Evolutionary conservation across 2,797 vertebrate genomes (phyloP), one percentile per base, ranked within the genome.

Genomic region (Hyperoplus immaculatus): DNA sequence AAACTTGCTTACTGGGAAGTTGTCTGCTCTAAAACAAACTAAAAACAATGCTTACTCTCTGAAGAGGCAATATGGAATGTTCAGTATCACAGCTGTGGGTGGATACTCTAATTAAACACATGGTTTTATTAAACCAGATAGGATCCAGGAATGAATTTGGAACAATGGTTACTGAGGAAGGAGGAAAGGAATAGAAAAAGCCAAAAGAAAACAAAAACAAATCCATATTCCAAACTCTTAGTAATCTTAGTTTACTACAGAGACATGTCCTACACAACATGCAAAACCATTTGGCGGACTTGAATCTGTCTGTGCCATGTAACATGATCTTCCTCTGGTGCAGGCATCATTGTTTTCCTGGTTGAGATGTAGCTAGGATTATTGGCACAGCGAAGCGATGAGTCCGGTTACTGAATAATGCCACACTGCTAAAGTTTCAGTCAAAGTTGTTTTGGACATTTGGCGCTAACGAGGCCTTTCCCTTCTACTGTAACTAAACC

Each of bases 261-360:
- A 54, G 21, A 59, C 72, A 41, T 6, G 11, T 57, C 53, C 11
- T 69, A 12, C 18, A 49, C 51, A 49, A 36, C 9, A 0, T 56
- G 15, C 46, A 70, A 41, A 75, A 65, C 39, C 53, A 60, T 10
- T 62, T 38, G 46, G 41, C 18, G 65, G 36, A 67, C 73, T 59
- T 21, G 1, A 11, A 42, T 70, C 73, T 79, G 4, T 0, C 38
- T 77, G 41, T 62, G 21, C 60, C n/a, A 3, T 69, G 85, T 74
- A 81, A 89, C 42, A 2, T 36, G 78, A 90, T 81, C 73, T 14
- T 51, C 53, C 65, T 75, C 13, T 10, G 54, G 43, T 61, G 46
- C 42, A 62, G 5, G 5, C 55, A 57, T 56, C 62, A 75, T 83
- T 89, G 78, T 75, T 75, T 55, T 49, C 68, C 68, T 74, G 45